A percentile compares a stretch with the other conserved stretches of the same genome.
Conservation (phyloP, 2,113 vertebrate species). For the Ctenodactylus gundi region DNA sequence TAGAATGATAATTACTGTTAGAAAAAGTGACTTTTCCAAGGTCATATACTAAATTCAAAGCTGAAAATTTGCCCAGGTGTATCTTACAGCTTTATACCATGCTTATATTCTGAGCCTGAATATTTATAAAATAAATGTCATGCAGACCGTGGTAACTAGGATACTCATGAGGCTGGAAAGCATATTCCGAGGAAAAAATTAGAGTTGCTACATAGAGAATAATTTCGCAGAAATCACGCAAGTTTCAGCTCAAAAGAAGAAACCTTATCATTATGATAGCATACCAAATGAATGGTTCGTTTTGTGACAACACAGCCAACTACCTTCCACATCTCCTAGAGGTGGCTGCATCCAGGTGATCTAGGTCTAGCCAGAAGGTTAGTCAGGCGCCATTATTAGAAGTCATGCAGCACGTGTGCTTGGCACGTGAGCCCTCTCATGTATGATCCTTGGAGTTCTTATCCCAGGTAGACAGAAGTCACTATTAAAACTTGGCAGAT, state of each 20-base stretch:
- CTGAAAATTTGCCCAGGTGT: rapidly evolving
- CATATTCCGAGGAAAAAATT: neutral
- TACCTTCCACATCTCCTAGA: neutral
- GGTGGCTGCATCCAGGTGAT: neutral
- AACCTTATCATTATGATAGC: neutral
- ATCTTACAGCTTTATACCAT: neutral
- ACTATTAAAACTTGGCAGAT: neutral
- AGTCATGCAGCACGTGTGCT: neutral
- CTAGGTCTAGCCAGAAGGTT: neutral
- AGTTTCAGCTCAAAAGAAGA: neutral
- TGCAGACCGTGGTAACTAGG: neutral
- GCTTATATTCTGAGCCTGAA: neutral
- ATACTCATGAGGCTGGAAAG: neutral
- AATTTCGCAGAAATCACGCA: neutral
- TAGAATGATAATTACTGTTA: neutral
- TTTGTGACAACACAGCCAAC: no score
- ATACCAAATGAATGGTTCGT: neutral
- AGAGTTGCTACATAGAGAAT: neutral
- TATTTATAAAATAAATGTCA: neutral
- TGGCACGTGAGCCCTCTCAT: neutral
- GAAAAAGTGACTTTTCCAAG: neutral
- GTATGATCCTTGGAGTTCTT: neutral
- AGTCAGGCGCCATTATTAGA: neutral
- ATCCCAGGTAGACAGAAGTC: neutral
- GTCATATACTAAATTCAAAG: neutral